Percentiles rank a stretch among this genome's conserved stretches.
Evolutionary conservation across 2,797 vertebrate genomes (phyloP).

Genomic region (Eutrigla gurnardus): DNA sequence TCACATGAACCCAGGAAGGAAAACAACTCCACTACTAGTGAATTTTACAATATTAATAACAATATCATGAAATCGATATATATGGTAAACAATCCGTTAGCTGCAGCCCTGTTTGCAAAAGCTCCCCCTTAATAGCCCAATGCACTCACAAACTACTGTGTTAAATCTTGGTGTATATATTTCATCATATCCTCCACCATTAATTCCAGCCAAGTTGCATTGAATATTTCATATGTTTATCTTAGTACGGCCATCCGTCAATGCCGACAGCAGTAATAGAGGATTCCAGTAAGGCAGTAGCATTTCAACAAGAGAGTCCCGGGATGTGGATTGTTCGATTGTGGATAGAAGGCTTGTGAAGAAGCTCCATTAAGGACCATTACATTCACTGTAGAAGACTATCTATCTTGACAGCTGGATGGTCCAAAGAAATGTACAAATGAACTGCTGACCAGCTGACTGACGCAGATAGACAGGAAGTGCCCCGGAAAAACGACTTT

Average conservation of each 20-base stretch:
- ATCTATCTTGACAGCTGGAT: neutral
- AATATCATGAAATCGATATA: neutral
- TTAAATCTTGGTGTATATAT: neutral
- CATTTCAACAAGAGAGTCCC: neutral
- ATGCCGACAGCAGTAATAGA: neutral
- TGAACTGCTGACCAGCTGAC: slow-evolving; percentile 19
- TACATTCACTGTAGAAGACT: neutral
- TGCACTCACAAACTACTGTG: too few species aligned
- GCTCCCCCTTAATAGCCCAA: too few species aligned
- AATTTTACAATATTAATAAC: too few species aligned
- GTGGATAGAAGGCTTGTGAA: neutral
- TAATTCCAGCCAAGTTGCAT: neutral
- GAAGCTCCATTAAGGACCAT: too few species aligned
- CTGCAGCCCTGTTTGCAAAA: too few species aligned
- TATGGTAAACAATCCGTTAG: neutral
- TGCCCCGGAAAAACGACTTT: slow-evolving; percentile 7
- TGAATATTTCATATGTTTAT: slow-evolving; percentile 49
- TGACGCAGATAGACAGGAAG: slow-evolving; percentile 39
- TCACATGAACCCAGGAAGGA: too few species aligned
- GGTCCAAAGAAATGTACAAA: neutral
- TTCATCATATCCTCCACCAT: neutral
- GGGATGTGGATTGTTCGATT: neutral
- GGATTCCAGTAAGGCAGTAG: slow-evolving; percentile 11
- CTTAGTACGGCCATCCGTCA: slow-evolving; percentile 11
- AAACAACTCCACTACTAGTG: too few species aligned